phyloP scores from a whole-genome alignment of 2,797 vertebrate genomes.

The Mastacembelus armatus region DNA sequence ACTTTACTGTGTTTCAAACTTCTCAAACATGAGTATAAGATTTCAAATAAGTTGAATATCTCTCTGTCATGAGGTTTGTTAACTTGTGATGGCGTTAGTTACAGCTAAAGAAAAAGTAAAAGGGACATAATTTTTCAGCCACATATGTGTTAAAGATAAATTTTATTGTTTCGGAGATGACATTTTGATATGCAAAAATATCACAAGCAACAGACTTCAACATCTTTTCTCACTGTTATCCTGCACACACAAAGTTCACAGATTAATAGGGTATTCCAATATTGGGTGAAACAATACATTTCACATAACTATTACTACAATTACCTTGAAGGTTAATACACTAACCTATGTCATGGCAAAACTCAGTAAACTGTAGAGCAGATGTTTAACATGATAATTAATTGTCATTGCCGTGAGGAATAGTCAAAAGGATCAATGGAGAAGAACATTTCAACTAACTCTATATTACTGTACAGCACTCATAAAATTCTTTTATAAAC shows the following conservation, averaged over 20 bases:
- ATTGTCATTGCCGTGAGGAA: constrained; percentile 20
- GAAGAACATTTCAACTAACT: constrained; percentile 14
- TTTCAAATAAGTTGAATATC: no score
- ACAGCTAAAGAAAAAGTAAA: not conserved
- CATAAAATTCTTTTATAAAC: constrained; percentile 33
- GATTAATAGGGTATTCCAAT: constrained; percentile 43
- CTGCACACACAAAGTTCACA: constrained; percentile 34
- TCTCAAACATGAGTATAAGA: not conserved
- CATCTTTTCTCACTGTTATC: constrained; percentile 17
- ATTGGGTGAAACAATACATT: constrained; percentile 47
- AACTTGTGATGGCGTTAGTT: not conserved
- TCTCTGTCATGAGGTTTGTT: not conserved
- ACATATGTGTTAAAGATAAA: constrained; percentile 35
- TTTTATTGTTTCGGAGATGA: constrained; percentile 55
- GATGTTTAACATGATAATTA: constrained; percentile 34
- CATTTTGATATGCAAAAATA: constrained; percentile 40
- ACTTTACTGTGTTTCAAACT: not conserved
- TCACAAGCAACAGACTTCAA: constrained; percentile 15
- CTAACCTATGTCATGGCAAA: constrained; percentile 10
- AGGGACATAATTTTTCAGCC: no score
- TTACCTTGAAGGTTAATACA: constrained; percentile 25
- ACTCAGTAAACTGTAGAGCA: constrained; percentile 26
- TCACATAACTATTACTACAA: constrained; percentile 38
- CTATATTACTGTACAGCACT: constrained; percentile 37
- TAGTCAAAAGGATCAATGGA: constrained; percentile 8